A percentile compares a stretch with the other conserved stretches of the same genome.
Evolutionary conservation across 2,113 vertebrate species (phyloP).

Genomic region (Leptobrachium leishanense): DNA sequence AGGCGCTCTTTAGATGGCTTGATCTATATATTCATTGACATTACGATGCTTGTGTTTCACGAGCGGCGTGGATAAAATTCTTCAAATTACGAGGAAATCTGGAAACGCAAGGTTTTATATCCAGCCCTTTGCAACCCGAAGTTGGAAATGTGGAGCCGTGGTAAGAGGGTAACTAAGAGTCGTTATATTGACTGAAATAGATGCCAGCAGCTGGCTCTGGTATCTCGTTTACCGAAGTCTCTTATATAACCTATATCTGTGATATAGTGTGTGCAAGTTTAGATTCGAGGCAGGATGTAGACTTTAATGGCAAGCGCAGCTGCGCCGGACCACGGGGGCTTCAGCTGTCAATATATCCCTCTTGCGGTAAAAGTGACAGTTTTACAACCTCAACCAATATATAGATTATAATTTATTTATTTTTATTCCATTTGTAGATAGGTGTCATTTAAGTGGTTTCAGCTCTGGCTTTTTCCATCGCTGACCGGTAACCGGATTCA

Average conservation of each 20-base stretch:
- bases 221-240: conserved; percentile 40
- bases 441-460: conserved; percentile 20
- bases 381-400: conserved; percentile 34
- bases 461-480: conserved; percentile 25
- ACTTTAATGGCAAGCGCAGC: conserved; percentile 45
- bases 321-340: conserved; percentile 19
- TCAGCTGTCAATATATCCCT: conserved; percentile 46
- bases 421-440: conserved; percentile 11
- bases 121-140: conserved; percentile 36
- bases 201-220: conserved; percentile 33
- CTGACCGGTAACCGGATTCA: conserved; percentile 12
- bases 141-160: conserved; percentile 31
- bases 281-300: conserved; percentile 37
- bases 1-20: neutral
- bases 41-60: conserved; percentile 15
- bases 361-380: conserved; percentile 44
- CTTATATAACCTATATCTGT: conserved; percentile 50
- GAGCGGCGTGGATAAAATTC: conserved; percentile 34
- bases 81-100: conserved; percentile 26
- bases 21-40: conserved; percentile 8
- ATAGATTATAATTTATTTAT: conserved; percentile 9
- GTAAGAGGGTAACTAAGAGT: conserved; percentile 39
- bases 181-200: conserved; percentile 36
- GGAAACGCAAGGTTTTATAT: conserved; percentile 16
- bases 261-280: conserved; percentile 41